These are phyloP conservation scores for Apoderus coryli DNA, from an alignment of 2,888 invertebrate species.

Conservation along the genomic window DNA sequence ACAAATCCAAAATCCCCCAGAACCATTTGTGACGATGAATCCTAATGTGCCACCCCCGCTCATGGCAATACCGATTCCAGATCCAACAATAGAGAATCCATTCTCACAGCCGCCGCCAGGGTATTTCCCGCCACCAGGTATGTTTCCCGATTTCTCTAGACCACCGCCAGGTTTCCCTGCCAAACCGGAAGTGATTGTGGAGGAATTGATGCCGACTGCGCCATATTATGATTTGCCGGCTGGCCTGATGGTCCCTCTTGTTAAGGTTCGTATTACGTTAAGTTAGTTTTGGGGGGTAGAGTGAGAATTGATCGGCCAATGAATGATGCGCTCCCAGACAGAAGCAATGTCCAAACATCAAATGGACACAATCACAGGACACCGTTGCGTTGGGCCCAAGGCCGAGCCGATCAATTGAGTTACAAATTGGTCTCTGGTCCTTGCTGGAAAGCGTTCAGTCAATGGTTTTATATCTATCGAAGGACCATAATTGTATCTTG, in stretches of 20 bases:
- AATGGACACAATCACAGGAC: no score
- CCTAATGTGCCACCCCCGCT: constrained; percentile 30
- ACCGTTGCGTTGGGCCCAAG: no score
- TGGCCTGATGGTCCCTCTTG: constrained; percentile 93
- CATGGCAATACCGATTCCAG: constrained; percentile 18
- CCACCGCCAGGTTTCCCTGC: constrained; percentile 65
- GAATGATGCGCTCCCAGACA: no score
- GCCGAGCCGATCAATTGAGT: no score
- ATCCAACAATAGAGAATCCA: constrained; percentile 20
- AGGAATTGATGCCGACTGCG: constrained; percentile 75
- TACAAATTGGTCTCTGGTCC: no score
- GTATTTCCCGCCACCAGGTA: constrained; percentile 35
- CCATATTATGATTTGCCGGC: constrained; percentile 97
- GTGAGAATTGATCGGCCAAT: no score
- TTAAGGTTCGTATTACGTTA: constrained; percentile 48
- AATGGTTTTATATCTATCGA: no score
- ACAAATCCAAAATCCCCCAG: constrained; percentile 11
- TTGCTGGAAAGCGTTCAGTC: no score
- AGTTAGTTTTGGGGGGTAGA: no score
- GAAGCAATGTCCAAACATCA: no score
- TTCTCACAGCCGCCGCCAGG: constrained; percentile 45
- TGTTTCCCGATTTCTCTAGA: constrained; percentile 68
- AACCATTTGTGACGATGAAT: constrained; percentile 25
- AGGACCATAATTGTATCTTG: no score
- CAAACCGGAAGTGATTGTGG: constrained; percentile 34